A percentile compares a stretch with the other conserved stretches of the same genome.
Evolutionary conservation across 2,888 invertebrate genomes (phyloP).

Genomic region (Tenthredo amoena): DNA sequence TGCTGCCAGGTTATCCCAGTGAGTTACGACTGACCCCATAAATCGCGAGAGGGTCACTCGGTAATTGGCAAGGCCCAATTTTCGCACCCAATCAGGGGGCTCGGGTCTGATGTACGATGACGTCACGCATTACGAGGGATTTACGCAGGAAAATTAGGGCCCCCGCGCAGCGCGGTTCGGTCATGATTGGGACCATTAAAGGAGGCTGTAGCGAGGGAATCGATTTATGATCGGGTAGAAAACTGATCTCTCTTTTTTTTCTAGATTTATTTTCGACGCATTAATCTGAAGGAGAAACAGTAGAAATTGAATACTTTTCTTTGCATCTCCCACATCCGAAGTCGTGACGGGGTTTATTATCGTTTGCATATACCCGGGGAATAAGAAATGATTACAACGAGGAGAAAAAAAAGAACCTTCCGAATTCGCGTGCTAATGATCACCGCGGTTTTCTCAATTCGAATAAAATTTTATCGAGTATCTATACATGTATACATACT

Average conservation of each 20-base stretch:
- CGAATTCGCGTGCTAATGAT: neutral
- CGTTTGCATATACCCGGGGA: neutral
- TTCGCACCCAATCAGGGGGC: conserved; percentile 73
- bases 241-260: neutral
- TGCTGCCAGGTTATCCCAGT: conserved; percentile 57
- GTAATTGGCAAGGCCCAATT: conserved; percentile 74
- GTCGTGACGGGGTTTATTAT: neutral
- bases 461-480: neutral
- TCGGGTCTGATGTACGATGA: conserved; percentile 71
- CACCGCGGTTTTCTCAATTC: neutral
- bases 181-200: conserved; percentile 39
- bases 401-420: neutral
- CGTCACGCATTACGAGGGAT: conserved; percentile 72
- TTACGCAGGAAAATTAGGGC: conserved; percentile 72
- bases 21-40: conserved; percentile 76
- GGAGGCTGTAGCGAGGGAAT: neutral
- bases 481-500: neutral
- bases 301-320: neutral
- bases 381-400: neutral
- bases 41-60: conserved; percentile 70
- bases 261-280: neutral
- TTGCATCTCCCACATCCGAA: too few relatives aligned
- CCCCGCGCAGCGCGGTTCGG: conserved; percentile 44
- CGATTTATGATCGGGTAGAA: conserved; percentile 8
- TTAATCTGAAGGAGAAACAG: neutral